Evolutionary conservation across 2,797 vertebrate genomes (phyloP).

Genomic region (Discoglossus pictus): DNA sequence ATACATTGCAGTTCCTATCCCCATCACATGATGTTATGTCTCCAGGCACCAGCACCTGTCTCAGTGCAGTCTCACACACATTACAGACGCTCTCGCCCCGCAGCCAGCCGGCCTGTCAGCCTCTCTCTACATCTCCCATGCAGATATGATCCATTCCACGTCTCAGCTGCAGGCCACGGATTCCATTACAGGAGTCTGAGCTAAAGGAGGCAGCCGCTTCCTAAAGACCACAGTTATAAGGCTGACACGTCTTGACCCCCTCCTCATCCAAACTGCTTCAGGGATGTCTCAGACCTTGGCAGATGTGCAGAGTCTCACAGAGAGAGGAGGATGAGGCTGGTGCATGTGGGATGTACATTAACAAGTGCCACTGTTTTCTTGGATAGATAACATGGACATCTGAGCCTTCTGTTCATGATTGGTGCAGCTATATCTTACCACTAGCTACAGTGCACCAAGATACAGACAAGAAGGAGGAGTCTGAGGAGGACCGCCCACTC

Average conservation of each 20-base stretch:
- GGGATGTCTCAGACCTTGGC: conserved; percentile 12
- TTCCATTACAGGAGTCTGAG: conserved; percentile 46
- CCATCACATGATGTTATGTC: not conserved
- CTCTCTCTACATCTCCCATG: conserved; percentile 25
- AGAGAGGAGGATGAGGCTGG: conserved; percentile 2
- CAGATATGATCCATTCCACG: conserved; percentile 39
- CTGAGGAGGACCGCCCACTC: too few relatives aligned
- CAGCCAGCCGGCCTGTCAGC: conserved; percentile 31
- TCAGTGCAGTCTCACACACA: conserved; percentile 4
- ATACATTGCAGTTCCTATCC: not conserved
- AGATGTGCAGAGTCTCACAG: not conserved
- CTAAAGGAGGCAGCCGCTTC: conserved; percentile 33
- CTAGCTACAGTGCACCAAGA: too few relatives aligned
- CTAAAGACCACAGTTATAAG: conserved; percentile 42
- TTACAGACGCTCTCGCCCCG: not conserved
- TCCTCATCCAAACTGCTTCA: not conserved
- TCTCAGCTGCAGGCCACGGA: conserved; percentile 40
- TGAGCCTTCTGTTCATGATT: too few relatives aligned
- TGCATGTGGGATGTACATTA: not conserved
- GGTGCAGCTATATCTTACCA: too few relatives aligned
- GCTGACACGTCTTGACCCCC: conserved; percentile 27
- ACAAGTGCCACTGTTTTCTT: too few relatives aligned
- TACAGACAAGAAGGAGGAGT: too few relatives aligned
- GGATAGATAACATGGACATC: too few relatives aligned
- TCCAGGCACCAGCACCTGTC: conserved; percentile 32